Base-by-base conservation (phyloP, 2,888 invertebrate genomes). In the Herminia tarsipennalis region DNA sequence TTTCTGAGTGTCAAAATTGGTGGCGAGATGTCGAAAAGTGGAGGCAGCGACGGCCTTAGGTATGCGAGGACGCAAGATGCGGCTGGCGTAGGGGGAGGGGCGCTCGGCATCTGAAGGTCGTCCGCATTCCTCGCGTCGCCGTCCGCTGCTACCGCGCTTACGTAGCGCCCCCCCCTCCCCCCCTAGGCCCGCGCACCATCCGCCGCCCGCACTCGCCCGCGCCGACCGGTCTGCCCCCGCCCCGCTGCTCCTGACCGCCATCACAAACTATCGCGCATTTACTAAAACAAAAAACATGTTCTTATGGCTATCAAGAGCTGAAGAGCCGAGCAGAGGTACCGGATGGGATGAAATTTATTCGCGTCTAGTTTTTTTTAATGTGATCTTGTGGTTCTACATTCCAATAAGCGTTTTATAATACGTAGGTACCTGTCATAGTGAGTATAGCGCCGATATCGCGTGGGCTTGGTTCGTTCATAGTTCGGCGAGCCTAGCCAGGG, bases 101-200 rank as follows among this genome's bases (percentile, higher is more conserved):
- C 85, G 83, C 79, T 87, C 88, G 90, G 88, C 85, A 89, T 89
- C 86, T 89, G 90, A 91, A 91, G 91, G 91, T 89, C 91, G 90
- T 87, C 91, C 90, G 90, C 91, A 91, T 91, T 90, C 91, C 90
- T 83, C 82, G 84, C 88, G 88, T 88, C 89, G 88, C 88, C 88
- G 88, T 83, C 90, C 89, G 88, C 88, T 78, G 90, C 91, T 90
- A 90, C 91, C 89, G 90, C 90, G 90, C 89, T 91, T 91, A 91
- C 91, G 91, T 91, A 90, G 90, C 89, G 86, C 87, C 88, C 81
- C 75, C 74, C 70, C 60, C 64, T 56, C 54, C 50, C 32, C 22
- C 56, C 48, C 51, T 52, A 56, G 50, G 66, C 70, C 56, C 72
- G 57, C 71, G 51, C 60, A 56, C 65, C 59, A 57, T 56, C 65